Evolutionary conservation across 2,113 vertebrate genomes (phyloP), one percentile per base, ranked within the genome.

Genomic region (Rissa tridactyla): DNA sequence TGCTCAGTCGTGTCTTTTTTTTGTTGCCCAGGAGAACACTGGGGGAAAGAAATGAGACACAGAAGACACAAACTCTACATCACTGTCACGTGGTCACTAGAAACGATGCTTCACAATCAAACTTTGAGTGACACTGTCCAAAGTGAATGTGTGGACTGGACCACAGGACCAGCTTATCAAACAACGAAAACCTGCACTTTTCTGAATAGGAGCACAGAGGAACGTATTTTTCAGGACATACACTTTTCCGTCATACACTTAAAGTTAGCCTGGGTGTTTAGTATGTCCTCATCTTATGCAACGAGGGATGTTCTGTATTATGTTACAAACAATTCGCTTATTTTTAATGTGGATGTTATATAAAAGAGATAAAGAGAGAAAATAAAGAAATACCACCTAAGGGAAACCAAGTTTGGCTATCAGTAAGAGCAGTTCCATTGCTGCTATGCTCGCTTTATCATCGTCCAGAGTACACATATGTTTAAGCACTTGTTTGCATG

Each of bases 1-100:
- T 62, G 81, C 32, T 95, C 49, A 96, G 86, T 92, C 85, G 49
- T 5, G 44, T 92, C 14, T 94, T 92, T 69, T 69, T 71, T 86
- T 89, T 87, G 69, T 86, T 86, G 82, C 96, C 77, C 29, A 86
- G 55, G 20, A 90, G 38, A 70, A 54, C 20, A 15, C 13, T 54
- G 32, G 9, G 7, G 32, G 12, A 58, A 88, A 78, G 22, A 85
- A 90, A 69, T 6, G 40, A 85, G 34, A 55, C 34, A 42, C 8
- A 46, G 51, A 77, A 75, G 38, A 32, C 32, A 66, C 15, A 38
- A 81, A 36, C 25, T 46, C 47, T 38, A 23, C 8, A 47, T 61
- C 32, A 11, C 13, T 78, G 42, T 20, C 72, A 51, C 5, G n/a
- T 15, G 4, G 19, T 47, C 55, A 46, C 55, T 25, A 85, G 76